phyloP scores from a whole-genome alignment of 2,113 vertebrate species.

The Elaphurus davidianus region DNA sequence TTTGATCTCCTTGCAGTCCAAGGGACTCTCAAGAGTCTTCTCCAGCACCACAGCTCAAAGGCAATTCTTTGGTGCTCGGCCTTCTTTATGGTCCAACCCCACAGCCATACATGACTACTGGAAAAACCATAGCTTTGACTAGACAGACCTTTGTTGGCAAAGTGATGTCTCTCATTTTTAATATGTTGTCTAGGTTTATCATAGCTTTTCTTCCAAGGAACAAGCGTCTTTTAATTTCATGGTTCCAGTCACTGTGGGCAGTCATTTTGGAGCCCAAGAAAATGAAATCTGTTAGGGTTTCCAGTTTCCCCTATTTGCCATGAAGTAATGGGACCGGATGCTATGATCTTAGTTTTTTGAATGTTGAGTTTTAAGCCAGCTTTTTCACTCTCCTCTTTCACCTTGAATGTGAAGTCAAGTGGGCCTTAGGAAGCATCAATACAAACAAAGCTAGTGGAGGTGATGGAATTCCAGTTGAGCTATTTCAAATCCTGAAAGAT shows the following conservation, averaged over 20 bases:
- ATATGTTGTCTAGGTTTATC: not conserved
- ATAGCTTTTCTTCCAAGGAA: not conserved
- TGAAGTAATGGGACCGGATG: not conserved
- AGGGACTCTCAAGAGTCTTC: not conserved
- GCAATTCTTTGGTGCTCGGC: not conserved
- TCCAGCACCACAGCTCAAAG: not conserved
- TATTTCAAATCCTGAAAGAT: not conserved
- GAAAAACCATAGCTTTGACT: not conserved
- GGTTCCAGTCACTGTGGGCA: not conserved
- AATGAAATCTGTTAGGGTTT: not conserved
- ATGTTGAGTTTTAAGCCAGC: not conserved
- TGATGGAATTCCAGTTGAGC: not conserved
- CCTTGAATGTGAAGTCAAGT: not conserved
- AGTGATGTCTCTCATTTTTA: not conserved
- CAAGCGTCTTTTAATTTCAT: not conserved
- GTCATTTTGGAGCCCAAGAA: not conserved
- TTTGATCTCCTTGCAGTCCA: not conserved
- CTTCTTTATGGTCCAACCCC: not conserved
- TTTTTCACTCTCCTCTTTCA: not conserved
- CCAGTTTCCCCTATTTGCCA: not conserved
- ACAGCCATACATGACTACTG: not conserved
- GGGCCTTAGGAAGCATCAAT: not conserved
- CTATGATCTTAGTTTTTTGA: not conserved
- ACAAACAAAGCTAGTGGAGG: not conserved
- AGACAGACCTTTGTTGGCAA: not conserved